Evolutionary conservation across 2,888 invertebrate species (phyloP), one percentile per base, ranked within the genome.

Genomic region (Nomada hirtipes): DNA sequence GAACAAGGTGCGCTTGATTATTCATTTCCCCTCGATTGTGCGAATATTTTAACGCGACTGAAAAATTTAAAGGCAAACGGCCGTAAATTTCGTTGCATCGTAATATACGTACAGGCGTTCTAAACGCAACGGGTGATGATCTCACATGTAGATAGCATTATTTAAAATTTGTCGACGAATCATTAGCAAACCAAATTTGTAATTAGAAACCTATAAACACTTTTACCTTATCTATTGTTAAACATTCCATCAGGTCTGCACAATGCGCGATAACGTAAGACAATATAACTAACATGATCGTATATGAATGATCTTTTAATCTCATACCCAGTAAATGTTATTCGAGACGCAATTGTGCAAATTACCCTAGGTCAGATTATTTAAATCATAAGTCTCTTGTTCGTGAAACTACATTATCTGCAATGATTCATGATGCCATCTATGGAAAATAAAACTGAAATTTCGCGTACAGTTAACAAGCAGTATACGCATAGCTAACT

Each of bases 301-400:
- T 42, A 20, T 42, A 61, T n/a, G 15, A 71, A 63, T 47, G 15
- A 29, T 42, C 23, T 50, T n/a, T 55, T n/a, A 50, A 72, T 72
- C n/a, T 26, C 13, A 11, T 47, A 13, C 11, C 15, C 44, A 50
- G 44, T 10, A 44, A 69, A 57, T 18, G 4, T 4, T 18, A 69
- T 23, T 63, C 4, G n/a, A 53, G 10, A 10, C 53, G n/a, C 2
- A 53, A n/a, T 47, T 47, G 47, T 15, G 15, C 47, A 47, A 11
- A 47, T 47, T 47, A 15, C 2, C 10, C 3, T 15, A 36, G 36
- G 47, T 47, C 47, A 47, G 47, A 47, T 36, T 36, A 36, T 15
- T 47, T 47, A 47, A 47, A 47, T 47, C 13, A 47, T 47, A 47
- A 47, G 15, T 15, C 47, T 47, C 11, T 13, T 47, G 47, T 47